A percentile compares a stretch with the other conserved stretches of the same genome.
phyloP scores from a whole-genome alignment of 1,140 invertebrate species.

The Sycophaga agraensis region DNA sequence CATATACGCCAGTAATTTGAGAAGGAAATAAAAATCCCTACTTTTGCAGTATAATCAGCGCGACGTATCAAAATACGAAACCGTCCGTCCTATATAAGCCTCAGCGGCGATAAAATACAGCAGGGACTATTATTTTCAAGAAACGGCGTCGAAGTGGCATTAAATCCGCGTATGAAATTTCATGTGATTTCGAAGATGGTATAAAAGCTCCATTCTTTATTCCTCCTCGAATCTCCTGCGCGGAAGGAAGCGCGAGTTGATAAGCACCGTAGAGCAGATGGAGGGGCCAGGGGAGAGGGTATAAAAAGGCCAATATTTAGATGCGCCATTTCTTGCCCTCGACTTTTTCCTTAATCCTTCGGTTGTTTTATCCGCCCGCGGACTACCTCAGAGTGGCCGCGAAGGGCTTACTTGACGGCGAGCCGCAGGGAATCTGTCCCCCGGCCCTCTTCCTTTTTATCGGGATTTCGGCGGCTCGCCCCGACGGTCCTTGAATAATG shows the following conservation, averaged over 20 bases:
- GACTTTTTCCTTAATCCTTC: constrained; percentile 1
- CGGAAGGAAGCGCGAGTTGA: not conserved
- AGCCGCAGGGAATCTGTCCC: not conserved
- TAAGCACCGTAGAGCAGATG: no score
- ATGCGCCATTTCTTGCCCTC: not conserved
- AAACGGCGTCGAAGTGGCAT: not conserved
- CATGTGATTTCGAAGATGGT: constrained; percentile 1
- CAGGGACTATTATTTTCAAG: not conserved
- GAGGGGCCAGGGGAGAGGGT: not conserved
- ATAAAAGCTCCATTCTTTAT: not conserved
- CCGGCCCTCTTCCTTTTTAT: constrained; percentile 14
- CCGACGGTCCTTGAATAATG: constrained; percentile 23
- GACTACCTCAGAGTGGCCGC: not conserved
- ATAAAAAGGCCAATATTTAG: constrained; percentile 7
- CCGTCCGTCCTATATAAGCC: no score
- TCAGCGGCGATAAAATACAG: not conserved
- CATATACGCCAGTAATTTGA: no score
- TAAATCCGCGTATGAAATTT: constrained; percentile 13
- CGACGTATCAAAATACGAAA: no score
- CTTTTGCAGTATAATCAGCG: no score
- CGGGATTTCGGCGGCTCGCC: not conserved
- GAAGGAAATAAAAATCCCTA: no score
- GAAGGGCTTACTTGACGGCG: constrained; percentile 8
- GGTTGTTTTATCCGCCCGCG: constrained; percentile 13
- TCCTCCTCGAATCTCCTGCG: not conserved